A percentile compares a stretch with the other conserved stretches of the same genome.
Conservation (phyloP, 1,140 invertebrate species). For the Pseudomyrmex pallidus region DNA sequence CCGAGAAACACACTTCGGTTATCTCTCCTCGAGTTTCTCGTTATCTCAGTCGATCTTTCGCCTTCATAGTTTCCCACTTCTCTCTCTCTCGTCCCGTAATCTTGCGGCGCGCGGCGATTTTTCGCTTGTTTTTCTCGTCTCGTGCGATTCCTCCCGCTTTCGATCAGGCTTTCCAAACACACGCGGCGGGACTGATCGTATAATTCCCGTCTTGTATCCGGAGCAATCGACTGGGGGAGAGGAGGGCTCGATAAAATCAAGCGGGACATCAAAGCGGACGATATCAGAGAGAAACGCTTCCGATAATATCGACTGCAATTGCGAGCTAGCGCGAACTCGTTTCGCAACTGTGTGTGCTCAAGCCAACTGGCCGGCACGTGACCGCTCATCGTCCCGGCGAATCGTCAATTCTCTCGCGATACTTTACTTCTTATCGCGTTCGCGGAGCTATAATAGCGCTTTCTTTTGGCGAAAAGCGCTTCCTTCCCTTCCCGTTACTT, state of each 20-base stretch:
- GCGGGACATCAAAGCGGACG: slow-evolving; percentile 5
- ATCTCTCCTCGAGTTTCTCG: background rate
- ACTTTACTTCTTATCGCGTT: slow-evolving; percentile 3
- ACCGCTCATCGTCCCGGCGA: background rate
- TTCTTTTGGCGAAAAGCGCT: background rate
- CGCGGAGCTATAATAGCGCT: slow-evolving; percentile 18
- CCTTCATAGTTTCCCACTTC: too few relatives aligned
- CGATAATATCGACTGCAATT: slow-evolving; percentile 21
- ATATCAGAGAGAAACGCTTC: slow-evolving; percentile 38
- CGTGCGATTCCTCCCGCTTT: background rate
- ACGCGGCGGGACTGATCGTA: background rate
- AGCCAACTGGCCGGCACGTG: slow-evolving; percentile 3
- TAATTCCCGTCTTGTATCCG: slow-evolving; percentile 24
- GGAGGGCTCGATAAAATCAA: slow-evolving; percentile 32
- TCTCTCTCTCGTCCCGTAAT: slow-evolving; percentile 3
- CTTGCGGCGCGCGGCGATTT: background rate
- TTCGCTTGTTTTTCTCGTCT: background rate
- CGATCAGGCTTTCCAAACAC: slow-evolving; percentile 27
- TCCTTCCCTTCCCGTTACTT: background rate
- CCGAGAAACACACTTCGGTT: background rate
- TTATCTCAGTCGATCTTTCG: background rate
- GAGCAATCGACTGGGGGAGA: background rate
- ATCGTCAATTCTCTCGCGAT: slow-evolving; percentile 40
- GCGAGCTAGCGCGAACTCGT: slow-evolving; percentile 14
- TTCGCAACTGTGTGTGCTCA: slow-evolving; percentile 10